A percentile compares a stretch with the other conserved stretches of the same genome.
These are phyloP conservation scores for Hybos culiciformis DNA, from an alignment of 2,888 invertebrate genomes.

Conservation along the genomic window DNA sequence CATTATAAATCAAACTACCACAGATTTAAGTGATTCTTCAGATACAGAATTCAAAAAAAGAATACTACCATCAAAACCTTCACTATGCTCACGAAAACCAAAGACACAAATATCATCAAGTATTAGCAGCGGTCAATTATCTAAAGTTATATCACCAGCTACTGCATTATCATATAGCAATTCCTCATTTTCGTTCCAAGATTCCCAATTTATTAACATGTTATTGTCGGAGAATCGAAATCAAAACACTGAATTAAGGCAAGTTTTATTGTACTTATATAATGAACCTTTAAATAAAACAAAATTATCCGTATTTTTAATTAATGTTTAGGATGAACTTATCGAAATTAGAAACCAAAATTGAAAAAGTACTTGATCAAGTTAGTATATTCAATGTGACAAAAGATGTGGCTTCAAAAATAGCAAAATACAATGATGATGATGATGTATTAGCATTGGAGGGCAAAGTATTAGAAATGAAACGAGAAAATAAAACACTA, in stretches of 20 bases:
- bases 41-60: conserved; percentile 30
- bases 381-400: conserved; percentile 19
- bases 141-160: conserved; percentile 8
- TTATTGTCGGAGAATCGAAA: conserved; percentile 46
- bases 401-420: conserved; percentile 1
- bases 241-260: conserved; percentile 50
- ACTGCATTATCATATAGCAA: conserved; percentile 7
- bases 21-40: conserved; percentile 35
- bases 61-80: conserved; percentile 9
- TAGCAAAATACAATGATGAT: conserved; percentile 14
- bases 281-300: too few relatives aligned
- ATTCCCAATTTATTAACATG: conserved; percentile 38
- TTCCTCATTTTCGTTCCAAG: conserved; percentile 9
- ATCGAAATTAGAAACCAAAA: conserved; percentile 47
- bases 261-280: too few relatives aligned
- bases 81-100: conserved; percentile 14
- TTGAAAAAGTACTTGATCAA: conserved; percentile 46
- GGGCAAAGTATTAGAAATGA: conserved; percentile 30
- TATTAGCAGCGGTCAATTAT: conserved; percentile 4
- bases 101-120: conserved; percentile 4
- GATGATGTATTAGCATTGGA: conserved; percentile 27
- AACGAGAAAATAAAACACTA: conserved; percentile 27
- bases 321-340: conserved; percentile 51
- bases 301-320: too few relatives aligned
- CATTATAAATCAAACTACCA: conserved; percentile 24